Conservation (phyloP, 2,797 vertebrate species). For the Cheirogaleus major region DNA sequence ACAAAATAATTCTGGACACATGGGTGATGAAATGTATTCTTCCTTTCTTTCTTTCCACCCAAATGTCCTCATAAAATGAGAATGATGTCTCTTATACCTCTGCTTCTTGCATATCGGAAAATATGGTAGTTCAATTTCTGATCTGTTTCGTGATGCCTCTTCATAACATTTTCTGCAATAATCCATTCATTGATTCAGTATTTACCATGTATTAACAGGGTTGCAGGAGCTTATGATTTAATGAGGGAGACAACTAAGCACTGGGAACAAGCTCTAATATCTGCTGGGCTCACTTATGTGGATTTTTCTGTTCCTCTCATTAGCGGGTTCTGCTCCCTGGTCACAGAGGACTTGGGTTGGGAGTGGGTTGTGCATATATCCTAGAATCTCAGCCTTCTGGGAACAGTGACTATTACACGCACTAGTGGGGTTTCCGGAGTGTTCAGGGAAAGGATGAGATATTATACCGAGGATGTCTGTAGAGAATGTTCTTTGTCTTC, state of each 20-base stretch:
- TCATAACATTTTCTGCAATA: not conserved
- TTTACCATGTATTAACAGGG: not conserved
- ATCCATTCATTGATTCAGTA: not conserved
- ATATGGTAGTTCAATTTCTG: not conserved
- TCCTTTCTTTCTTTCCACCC: not conserved
- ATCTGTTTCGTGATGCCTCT: not conserved
- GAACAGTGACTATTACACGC: not conserved
- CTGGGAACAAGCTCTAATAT: not conserved
- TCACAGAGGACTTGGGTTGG: not conserved
- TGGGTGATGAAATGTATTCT: not conserved
- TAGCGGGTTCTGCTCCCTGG: not conserved
- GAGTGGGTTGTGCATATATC: not conserved
- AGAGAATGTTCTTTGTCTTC: not conserved
- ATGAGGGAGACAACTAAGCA: not conserved
- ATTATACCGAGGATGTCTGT: not conserved
- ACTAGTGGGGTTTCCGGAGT: not conserved
- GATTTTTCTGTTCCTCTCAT: not conserved
- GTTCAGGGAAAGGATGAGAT: not conserved
- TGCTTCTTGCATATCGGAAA: not conserved
- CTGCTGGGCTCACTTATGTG: not conserved
- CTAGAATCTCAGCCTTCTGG: not conserved
- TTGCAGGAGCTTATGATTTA: conserved; percentile 47
- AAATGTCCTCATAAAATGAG: not conserved
- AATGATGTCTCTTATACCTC: not conserved
- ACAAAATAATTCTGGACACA: conserved; percentile 21